phyloP scores from a whole-genome alignment of 2,888 invertebrate species.

The Euspilapteryx auroguttella region DNA sequence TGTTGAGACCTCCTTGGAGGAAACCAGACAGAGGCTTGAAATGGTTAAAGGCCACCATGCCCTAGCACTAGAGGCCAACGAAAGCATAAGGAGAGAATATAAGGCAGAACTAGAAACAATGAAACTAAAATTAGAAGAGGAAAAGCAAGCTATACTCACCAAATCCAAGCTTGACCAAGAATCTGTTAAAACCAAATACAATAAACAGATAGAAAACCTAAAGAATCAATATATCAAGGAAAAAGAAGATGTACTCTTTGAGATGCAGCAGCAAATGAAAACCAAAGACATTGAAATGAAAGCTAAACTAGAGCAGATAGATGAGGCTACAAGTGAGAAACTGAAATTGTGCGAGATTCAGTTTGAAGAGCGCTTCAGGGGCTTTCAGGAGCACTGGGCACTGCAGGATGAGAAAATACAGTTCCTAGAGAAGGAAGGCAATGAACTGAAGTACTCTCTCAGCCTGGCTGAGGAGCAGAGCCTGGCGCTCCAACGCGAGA shows the following conservation, averaged over 20 bases:
- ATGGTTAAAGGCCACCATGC: conserved; percentile 55
- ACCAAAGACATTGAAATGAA: conserved; percentile 40
- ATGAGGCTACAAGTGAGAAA: conserved; percentile 45
- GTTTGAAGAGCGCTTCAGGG: conserved; percentile 39
- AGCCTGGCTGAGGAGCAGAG: conserved; percentile 28
- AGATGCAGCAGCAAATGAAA: conserved; percentile 27
- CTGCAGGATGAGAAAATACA: conserved; percentile 31
- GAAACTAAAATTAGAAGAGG: conserved; percentile 44
- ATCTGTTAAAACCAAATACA: conserved; percentile 30
- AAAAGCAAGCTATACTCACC: conserved; percentile 32
- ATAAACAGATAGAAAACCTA: conserved; percentile 25
- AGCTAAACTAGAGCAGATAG: conserved; percentile 46
- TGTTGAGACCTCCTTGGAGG: conserved; percentile 30
- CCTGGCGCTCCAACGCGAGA: conserved; percentile 22
- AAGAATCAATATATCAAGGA: conserved; percentile 32
- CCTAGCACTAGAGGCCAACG: conserved; percentile 49
- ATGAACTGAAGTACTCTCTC: conserved; percentile 28
- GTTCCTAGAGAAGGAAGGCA: conserved; percentile 29
- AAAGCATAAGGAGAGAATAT: conserved; percentile 50
- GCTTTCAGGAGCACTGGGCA: conserved; percentile 33
- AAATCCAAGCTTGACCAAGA: conserved; percentile 39
- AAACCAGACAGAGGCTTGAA: conserved; percentile 43
- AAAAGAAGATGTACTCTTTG: conserved; percentile 29
- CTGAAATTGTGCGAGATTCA: conserved; percentile 47
- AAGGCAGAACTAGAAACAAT: conserved; percentile 44